Base-by-base conservation (phyloP, 2,888 invertebrate genomes). In the Trimorus sp. region DNA sequence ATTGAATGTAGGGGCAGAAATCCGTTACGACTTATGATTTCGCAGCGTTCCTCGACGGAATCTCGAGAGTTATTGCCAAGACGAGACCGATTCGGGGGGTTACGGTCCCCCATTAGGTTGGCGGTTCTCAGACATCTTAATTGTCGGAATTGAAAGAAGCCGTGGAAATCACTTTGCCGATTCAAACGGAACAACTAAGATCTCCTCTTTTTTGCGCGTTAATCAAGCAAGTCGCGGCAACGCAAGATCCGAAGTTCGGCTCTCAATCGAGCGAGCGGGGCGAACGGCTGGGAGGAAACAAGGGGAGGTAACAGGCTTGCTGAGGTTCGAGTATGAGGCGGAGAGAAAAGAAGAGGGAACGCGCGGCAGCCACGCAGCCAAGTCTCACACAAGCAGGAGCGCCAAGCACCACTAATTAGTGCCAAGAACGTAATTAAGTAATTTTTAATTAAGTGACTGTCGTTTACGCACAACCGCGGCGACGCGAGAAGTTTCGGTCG, bases 391-490 rank as follows among this genome's bases (percentile, higher is more conserved):
- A 86, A 85, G 85, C 85, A 86, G 88, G 86, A 88, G 89, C 87
- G 89, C 91, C 90, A 90, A 90, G 91, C 89, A 89, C 89, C 92
- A 92, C 93, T 94, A 94, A 94, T 94, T 94, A 94, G 93, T 92
- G 93, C 93, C 93, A 93, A 94, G 93, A 93, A 93, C 93, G 93
- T 94, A 94, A 94, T 94, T 94, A 93, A 94, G 94, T 94, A 93
- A 93, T 94, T 94, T 94, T 94, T 94, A 94, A 94, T 94, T 93
- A 93, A 93, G 93, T 92, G 92, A 92, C 91, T 92, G 89, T 88
- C 90, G 90, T 91, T 91, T 91, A 91, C 89, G 88, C 89, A 89
- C 88, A 89, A 88, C 88, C 88, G 87, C 86, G 86, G 85, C 86
- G 85, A 69, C 59, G 82, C 82, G 84, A 48, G 75, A 71, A 79